phyloP scores from a whole-genome alignment of 2,888 invertebrate species.

The Brachynemurus nebulosus region DNA sequence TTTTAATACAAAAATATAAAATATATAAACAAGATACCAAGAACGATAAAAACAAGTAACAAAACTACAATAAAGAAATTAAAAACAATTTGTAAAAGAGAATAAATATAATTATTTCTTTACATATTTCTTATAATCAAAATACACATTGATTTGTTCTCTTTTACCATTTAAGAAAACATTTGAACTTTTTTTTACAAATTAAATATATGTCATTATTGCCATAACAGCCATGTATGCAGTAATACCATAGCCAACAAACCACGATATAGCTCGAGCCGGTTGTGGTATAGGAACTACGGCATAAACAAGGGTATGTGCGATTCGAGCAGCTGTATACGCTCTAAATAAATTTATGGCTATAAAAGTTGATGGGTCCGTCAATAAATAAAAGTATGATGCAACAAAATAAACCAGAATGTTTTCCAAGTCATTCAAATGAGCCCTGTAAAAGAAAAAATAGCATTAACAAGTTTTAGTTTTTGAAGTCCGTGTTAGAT shows the following conservation, averaged over 20 bases:
- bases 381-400: constrained; percentile 44
- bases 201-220: constrained; percentile 1
- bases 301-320: constrained; percentile 52
- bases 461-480: too few species aligned
- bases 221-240: constrained; percentile 33
- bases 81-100: too few species aligned
- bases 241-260: constrained; percentile 31
- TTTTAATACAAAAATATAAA: too few species aligned
- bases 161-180: too few species aligned
- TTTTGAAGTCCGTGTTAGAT: too few species aligned
- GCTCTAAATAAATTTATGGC: constrained; percentile 42
- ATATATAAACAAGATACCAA: too few species aligned
- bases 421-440: constrained; percentile 59
- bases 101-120: too few species aligned
- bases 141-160: too few species aligned
- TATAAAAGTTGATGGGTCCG: constrained; percentile 35
- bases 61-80: too few species aligned
- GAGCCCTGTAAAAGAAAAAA: constrained; percentile 37
- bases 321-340: constrained; percentile 39
- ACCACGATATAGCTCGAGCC: constrained; percentile 33
- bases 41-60: too few species aligned
- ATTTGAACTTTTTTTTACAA: too few species aligned
- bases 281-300: constrained; percentile 46
- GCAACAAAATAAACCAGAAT: constrained; percentile 49
- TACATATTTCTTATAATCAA: too few species aligned